Evolutionary conservation across 1,140 invertebrate genomes (phyloP), one percentile per base, ranked within the genome.

Genomic region (Camponotus vicinus): DNA sequence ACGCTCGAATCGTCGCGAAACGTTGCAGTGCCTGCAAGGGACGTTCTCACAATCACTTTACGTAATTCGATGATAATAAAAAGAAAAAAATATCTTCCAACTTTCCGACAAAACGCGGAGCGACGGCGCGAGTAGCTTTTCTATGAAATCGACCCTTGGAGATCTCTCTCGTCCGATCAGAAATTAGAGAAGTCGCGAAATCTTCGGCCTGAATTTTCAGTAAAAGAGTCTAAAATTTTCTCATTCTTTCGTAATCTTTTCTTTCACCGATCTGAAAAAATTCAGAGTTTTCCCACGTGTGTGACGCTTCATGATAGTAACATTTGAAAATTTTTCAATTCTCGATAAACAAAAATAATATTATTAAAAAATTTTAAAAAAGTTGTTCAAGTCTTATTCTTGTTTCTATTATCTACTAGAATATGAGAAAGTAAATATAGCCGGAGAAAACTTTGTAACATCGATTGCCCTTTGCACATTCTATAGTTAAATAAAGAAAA

Each of bases 21-120:
- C 71, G 67, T 71, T 80, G 15, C 73, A 75, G 67, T 32, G 67
- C 66, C 70, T 55, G 76, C 32, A 55, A 57, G 52, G 70, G 55
- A 78, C 77, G 84, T 90, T 92, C 91, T 92, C 89, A 86, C 88
- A 91, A 86, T 86, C 73, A 77, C 66, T 79, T 79, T 75, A 57
- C 69, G 67, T 66, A 67, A 55, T 89, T 76, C 55, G 42, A 88
- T 37, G 45, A 69, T 45, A 49, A 57, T 57, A 42, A 86, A 69
- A 73, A 71, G 67, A 55, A 49, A 57, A 32, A 42, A 13, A 32
- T 57, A 57, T 63, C 45, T 52, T 63, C 55, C 15, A 34, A 32
- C 42, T 83, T 52, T 52, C 11, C 37, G 13, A 57, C 45, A 66
- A 66, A 85, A 64, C 82, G 45, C 32, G 18, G 9, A 52, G 59